Percentiles rank a stretch among this genome's conserved stretches.
Conservation (phyloP, 1,140 invertebrate species). For the Drosophila ercepeae region DNA sequence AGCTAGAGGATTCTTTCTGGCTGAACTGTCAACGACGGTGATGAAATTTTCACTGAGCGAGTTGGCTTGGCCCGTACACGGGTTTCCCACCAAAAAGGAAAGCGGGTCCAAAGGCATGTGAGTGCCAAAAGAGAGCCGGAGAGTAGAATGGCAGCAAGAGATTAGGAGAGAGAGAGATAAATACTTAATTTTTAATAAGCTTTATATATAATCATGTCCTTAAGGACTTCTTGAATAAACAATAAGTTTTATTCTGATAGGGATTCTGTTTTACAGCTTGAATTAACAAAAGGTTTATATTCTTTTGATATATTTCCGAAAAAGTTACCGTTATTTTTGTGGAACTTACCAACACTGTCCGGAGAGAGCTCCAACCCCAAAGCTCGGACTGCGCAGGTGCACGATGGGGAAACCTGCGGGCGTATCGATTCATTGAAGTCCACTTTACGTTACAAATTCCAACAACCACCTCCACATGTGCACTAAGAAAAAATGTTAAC, state of each 20-base stretch:
- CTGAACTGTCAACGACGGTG: slow-evolving; percentile 80
- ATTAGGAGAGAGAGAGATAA: slow-evolving; percentile 8
- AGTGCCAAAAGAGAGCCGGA: slow-evolving; percentile 5
- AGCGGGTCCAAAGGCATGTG: slow-evolving; percentile 45
- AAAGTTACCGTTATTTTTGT: slow-evolving; percentile 7
- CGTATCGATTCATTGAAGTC: slow-evolving; percentile 75
- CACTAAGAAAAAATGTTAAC: not conserved
- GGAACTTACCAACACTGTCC: slow-evolving; percentile 45
- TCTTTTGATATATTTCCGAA: not conserved
- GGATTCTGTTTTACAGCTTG: too few relatives aligned
- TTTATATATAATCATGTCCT: not conserved
- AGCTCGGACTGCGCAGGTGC: slow-evolving; percentile 50
- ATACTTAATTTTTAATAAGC: not conserved
- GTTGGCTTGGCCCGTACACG: slow-evolving; percentile 58
- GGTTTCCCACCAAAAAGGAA: slow-evolving; percentile 70
- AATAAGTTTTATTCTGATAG: not conserved
- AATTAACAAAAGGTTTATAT: too few relatives aligned
- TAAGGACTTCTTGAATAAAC: not conserved
- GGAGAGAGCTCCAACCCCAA: slow-evolving; percentile 14
- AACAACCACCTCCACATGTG: slow-evolving; percentile 36
- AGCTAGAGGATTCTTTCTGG: slow-evolving; percentile 45
- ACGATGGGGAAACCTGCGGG: slow-evolving; percentile 30
- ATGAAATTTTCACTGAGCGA: slow-evolving; percentile 83
- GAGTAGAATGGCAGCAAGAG: slow-evolving; percentile 5
- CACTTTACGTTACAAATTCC: slow-evolving; percentile 46